Base-by-base conservation (phyloP, 2,888 invertebrate species). In the Ernsta delagoae region DNA sequence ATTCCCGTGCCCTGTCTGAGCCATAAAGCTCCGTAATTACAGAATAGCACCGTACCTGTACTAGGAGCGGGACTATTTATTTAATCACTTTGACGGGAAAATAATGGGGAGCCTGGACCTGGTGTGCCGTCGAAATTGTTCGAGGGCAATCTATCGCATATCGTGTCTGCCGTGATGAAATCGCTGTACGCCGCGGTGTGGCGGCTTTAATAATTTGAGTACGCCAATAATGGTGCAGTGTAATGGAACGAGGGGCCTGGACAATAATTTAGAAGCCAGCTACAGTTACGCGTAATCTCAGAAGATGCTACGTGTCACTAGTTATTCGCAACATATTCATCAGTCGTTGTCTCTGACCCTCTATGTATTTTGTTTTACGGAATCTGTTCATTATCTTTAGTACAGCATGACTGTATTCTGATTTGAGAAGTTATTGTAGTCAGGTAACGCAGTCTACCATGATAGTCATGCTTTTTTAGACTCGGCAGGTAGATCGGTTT, bases 21-120 rank as follows among this genome's bases (percentile, higher is more conserved):
- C 87, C 88, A 90, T 90, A 92, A 88, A 89, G 86, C 85, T 78
- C 73, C 83, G 86, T 90, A 91, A 92, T 92, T 91, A 92, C 91
- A 83, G 86, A 91, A 92, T 92, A 92, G 87, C 92, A 90, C 83
- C 75, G 82, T 83, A 83, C 86, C 83, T 84, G 83, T 79, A 80
- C 75, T 72, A 76, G 72, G 75, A 77, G 77, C 80, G 84, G 85
- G 86, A 89, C 89, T 91, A 91, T 92, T 92, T 92, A 92, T 91
- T 90, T 92, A 92, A 92, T 92, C 90, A 91, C 90, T 91, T 90
- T 92, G 92, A 90, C 89, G 87, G 85, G 86, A 83, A 90, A 92
- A 92, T 92, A 91, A 92, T 90, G 87, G 85, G 79, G 81, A 82
- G 76, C 78, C 73, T 77, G 78, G 78, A 78, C 81, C 77, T 78